Percentiles rank a stretch among this genome's conserved stretches.
Conservation (phyloP, 2,113 vertebrate species). For the Triplophysa rosa region DNA sequence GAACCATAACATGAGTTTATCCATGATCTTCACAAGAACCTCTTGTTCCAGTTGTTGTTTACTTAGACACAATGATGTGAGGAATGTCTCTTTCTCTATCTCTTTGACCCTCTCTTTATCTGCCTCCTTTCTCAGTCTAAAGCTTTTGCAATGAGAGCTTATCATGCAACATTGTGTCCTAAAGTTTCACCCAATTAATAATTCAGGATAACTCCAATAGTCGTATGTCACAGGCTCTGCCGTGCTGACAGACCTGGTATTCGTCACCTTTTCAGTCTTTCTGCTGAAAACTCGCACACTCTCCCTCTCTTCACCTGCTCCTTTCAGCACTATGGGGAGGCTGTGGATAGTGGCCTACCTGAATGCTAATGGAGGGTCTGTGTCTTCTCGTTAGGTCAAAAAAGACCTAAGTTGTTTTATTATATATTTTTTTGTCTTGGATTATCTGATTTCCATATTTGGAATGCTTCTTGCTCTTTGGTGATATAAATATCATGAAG, state of each 20-base stretch:
- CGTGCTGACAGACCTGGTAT: constrained; percentile 72
- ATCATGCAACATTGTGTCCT: constrained; percentile 64
- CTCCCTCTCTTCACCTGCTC: constrained; percentile 54
- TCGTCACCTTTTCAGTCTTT: constrained; percentile 77
- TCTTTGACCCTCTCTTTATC: constrained; percentile 3
- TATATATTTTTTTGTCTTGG: no score
- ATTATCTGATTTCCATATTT: no score
- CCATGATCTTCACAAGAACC: neutral
- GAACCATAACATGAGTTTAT: neutral
- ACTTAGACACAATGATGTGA: neutral
- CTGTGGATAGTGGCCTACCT: constrained; percentile 31
- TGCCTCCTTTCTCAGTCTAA: constrained; percentile 36
- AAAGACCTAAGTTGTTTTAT: constrained; percentile 51
- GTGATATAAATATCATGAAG: no score
- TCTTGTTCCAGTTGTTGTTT: constrained; percentile 1
- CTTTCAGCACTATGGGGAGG: constrained; percentile 18
- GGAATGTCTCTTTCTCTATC: neutral
- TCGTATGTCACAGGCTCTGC: constrained; percentile 76
- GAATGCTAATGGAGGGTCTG: neutral
- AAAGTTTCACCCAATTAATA: constrained; percentile 82
- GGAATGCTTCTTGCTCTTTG: no score
- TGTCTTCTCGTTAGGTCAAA: constrained; percentile 13
- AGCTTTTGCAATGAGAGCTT: constrained; percentile 44
- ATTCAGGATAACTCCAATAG: constrained; percentile 81
- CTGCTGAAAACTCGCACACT: constrained; percentile 66